Base-by-base conservation (phyloP, 2,797 vertebrate species). In the Pseudomugil tenellus region DNA sequence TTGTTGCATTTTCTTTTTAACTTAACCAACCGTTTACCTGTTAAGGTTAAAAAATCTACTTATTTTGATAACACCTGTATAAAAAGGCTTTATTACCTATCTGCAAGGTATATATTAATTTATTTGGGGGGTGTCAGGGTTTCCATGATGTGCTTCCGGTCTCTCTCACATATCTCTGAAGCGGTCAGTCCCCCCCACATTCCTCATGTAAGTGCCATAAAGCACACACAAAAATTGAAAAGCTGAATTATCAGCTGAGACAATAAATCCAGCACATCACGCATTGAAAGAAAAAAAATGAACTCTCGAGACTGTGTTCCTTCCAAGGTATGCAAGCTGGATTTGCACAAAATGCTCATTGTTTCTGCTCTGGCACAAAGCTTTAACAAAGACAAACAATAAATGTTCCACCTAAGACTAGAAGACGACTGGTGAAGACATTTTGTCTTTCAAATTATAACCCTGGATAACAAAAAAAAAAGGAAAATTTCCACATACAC, bases 161-260 rank as follows among this genome's bases (percentile, higher is more conserved):
- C 59, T 67, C 67, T 61, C 68, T 67, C 39, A 26, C 31, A 72
- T 17, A 70, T 80, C 62, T 55, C 60, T 66, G 65, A 57, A 54
- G 58, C 56, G n/a, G 58, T 66, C 80, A 83, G 75, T 52, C 62
- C 57, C 77, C 53, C 63, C 81, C 60, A 52, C 64, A 51, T 58
- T 41, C 69, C 77, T 78, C 80, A 70, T 67, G 70, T 70, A 62
- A n/a, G 48, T 84, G 76, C 77, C 87, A 77, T 56, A n/a, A 54
- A 84, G 85, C 85, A 34, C 49, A 76, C 65, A 68, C 76, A 70
- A 79, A 84, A 84, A 87, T 79, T 83, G 82, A 86, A 83, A 81
- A 67, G 73, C 54, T 75, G 80, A 80, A 83, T 85, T 77, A 79
- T 84, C 75, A 77, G 70, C 65, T 39, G 59, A 69, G 80, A 88